Evolutionary conservation across 2,797 vertebrate species (phyloP), one percentile per base, ranked within the genome.

Genomic region (Apodemus agrarius): DNA sequence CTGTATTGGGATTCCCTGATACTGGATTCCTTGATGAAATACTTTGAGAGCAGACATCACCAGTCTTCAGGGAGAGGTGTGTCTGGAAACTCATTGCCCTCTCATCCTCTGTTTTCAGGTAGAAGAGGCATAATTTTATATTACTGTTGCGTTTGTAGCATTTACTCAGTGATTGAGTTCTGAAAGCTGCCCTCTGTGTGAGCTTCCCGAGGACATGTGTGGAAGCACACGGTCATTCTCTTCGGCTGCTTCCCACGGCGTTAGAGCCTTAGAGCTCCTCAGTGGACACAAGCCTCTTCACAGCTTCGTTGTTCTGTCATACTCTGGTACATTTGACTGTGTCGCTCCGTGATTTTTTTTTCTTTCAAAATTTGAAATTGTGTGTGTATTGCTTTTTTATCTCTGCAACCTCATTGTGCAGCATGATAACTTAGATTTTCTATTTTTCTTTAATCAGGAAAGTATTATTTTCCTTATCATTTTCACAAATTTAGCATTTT

Each of bases 401-500:
- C 12, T 75, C 69, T 49, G 0, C 5, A 34, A 22, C 10, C 12
- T 95, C 37, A 17, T 34, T 63, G 22, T 34, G 19, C 46, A 67
- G 24, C 10, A 34, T 2, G 22, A 46, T 57, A 49, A 43, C 24
- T 85, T 13, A 22, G n/a, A 22, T 16, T 14, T 31, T 87, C 14
- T 74, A n/a, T 19, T 11, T n/a, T 88, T 40, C 21, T 67, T 75
- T 21, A 21, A n/a, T 29, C 26, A 21, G 52, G 8, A 26, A 87
- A 90, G 74, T 78, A 63, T 91, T 12, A 3, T 76, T 76, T 67
- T 75, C 14, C 26, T 49, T n/a, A 63, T 31, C 34, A 63, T 21
- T 85, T 94, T 72, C 82, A 37, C 6, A 95, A 94, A 65, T 91
- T 29, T 34, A 84, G n/a, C 7, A 31, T n/a, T 90, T 72, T 63